A percentile compares a stretch with the other conserved stretches of the same genome.
Conservation (phyloP, 1,140 invertebrate species). For the Rhopalosiphum padi region DNA sequence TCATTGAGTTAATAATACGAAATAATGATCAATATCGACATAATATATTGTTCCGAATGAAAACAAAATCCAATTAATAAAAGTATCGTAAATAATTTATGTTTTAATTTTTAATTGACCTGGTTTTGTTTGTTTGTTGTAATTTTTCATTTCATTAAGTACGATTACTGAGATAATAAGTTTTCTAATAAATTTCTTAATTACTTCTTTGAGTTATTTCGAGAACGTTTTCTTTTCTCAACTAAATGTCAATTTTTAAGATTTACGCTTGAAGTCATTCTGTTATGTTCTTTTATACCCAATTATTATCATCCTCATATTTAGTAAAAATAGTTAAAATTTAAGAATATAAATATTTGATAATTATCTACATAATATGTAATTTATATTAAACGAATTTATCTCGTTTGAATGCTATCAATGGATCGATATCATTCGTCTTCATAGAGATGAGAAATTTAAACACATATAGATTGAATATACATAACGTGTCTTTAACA, state of each 20-base stretch:
- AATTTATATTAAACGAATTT: background rate
- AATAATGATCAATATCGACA: constrained; percentile 44
- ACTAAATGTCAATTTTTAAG: constrained; percentile 35
- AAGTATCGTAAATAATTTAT: constrained; percentile 51
- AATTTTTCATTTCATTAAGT: constrained; percentile 56
- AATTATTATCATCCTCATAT: background rate
- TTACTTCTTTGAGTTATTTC: constrained; percentile 41
- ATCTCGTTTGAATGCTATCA: background rate
- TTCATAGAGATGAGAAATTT: background rate
- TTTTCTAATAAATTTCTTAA: constrained; percentile 58
- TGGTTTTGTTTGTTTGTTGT: constrained; percentile 46
- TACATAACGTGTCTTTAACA: background rate
- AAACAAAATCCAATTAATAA: constrained; percentile 38
- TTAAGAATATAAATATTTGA: background rate
- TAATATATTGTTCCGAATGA: background rate
- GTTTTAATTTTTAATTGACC: constrained; percentile 52
- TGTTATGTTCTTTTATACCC: background rate
- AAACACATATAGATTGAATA: background rate
- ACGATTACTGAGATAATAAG: constrained; percentile 53
- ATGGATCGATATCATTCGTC: background rate
- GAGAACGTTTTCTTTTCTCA: background rate
- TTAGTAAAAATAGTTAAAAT: background rate
- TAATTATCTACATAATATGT: background rate
- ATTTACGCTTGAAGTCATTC: background rate
- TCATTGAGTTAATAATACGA: constrained; percentile 14